Evolutionary conservation across 2,888 invertebrate species (phyloP).

Genomic region (Drosophila paranaensis): DNA sequence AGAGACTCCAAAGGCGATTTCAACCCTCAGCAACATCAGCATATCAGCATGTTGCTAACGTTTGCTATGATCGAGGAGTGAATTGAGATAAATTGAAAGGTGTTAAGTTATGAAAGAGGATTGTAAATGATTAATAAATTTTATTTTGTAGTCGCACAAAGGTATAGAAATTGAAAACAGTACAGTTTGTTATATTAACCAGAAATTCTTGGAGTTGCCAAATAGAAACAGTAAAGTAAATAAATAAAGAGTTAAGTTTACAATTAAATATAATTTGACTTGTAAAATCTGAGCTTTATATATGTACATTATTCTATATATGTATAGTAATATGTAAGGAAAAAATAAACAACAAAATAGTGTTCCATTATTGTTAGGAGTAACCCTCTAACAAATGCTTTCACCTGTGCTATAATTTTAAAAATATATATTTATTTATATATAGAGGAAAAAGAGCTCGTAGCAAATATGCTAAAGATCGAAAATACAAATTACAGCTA

Average conservation of each 20-base stretch:
- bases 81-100: constrained; percentile 12
- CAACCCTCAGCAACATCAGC: constrained; percentile 20
- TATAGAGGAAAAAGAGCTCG: neutral
- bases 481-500: neutral
- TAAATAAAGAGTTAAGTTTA: no score
- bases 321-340: no score
- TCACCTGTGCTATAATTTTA: neutral
- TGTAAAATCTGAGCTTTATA: neutral
- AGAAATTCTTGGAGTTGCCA: neutral
- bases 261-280: neutral
- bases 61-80: constrained; percentile 18
- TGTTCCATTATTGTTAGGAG: neutral
- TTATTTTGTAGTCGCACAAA: no score
- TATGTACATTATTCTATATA: no score
- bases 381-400: neutral
- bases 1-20: neutral
- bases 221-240: neutral
- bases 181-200: neutral
- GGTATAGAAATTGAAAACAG: no score
- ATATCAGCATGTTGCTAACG: constrained; percentile 9
- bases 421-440: neutral
- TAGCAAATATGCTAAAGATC: neutral
- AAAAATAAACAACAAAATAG: neutral
- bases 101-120: neutral
- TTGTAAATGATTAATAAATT: no score